Conservation (phyloP, 2,888 invertebrate species). For the Gnatocerus cornutus region DNA sequence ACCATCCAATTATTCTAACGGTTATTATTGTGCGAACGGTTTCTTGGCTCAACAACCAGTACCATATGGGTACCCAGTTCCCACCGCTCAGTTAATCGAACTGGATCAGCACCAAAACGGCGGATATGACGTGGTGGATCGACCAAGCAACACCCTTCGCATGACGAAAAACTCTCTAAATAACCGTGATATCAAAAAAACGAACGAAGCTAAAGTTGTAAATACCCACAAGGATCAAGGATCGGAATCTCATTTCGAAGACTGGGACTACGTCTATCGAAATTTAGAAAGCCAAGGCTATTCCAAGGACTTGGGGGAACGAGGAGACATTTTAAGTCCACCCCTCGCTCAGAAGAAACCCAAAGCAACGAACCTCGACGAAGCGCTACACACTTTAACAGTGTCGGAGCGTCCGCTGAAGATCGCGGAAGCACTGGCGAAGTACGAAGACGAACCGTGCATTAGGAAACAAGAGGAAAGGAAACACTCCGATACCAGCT, state of each 20-base stretch:
- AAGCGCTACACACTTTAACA: conserved; percentile 73
- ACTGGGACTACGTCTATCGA: conserved; percentile 87
- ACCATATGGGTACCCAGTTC: conserved; percentile 73
- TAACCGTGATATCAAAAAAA: conserved; percentile 41
- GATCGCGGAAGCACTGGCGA: conserved; percentile 72
- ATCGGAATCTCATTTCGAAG: conserved; percentile 72
- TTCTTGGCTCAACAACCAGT: conserved; percentile 67
- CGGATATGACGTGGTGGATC: conserved; percentile 63
- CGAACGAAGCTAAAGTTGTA: conserved; percentile 37
- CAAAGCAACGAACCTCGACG: conserved; percentile 75
- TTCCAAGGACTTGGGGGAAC: conserved; percentile 77
- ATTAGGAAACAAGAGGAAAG: conserved; percentile 66
- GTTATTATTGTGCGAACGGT: conserved; percentile 69
- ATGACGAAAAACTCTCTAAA: conserved; percentile 44
- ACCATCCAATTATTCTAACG: conserved; percentile 58
- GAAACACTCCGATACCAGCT: conserved; percentile 61
- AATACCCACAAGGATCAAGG: conserved; percentile 34
- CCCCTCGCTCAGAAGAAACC: conserved; percentile 64
- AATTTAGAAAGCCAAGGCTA: conserved; percentile 85
- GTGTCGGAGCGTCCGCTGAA: conserved; percentile 73
- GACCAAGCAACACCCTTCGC: conserved; percentile 53
- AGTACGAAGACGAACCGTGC: conserved; percentile 66
- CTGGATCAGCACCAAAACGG: conserved; percentile 72
- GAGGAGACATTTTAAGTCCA: conserved; percentile 78
- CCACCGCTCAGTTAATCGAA: conserved; percentile 81